Conservation (phyloP, 2,888 invertebrate species). For the Meandrusa payeni region DNA sequence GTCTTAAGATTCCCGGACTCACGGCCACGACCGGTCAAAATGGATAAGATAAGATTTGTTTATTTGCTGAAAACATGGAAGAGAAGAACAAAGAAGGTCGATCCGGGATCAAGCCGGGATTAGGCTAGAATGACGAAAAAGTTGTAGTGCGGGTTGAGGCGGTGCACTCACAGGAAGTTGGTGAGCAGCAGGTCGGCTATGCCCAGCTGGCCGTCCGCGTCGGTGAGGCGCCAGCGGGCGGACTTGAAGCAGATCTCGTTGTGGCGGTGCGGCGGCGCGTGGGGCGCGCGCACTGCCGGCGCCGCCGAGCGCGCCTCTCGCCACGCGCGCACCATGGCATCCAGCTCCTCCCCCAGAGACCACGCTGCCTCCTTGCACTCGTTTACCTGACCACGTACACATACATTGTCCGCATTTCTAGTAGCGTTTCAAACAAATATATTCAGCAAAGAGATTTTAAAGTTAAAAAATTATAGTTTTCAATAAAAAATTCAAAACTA, state of each 20-base stretch:
- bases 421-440: neutral
- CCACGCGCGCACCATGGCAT: conserved; percentile 96
- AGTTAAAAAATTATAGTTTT: too few relatives aligned
- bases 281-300: conserved; percentile 83
- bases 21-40: too few relatives aligned
- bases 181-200: conserved; percentile 97
- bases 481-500: too few relatives aligned
- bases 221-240: conserved; percentile 98
- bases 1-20: too few relatives aligned
- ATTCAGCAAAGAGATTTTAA: too few relatives aligned
- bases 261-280: conserved; percentile 86
- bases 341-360: conserved; percentile 94
- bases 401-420: neutral
- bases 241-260: conserved; percentile 97
- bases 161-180: conserved; percentile 90
- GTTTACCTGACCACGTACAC: conserved; percentile 80
- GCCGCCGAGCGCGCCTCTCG: conserved; percentile 79
- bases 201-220: conserved; percentile 98
- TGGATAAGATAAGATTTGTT: too few relatives aligned
- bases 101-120: too few relatives aligned
- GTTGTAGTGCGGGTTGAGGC: conserved; percentile 84
- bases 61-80: too few relatives aligned
- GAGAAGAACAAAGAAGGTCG: too few relatives aligned
- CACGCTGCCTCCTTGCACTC: conserved; percentile 94
- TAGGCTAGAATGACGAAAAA: too few relatives aligned